phyloP scores from a whole-genome alignment of 1,140 invertebrate genomes.

The Galleria mellonella region DNA sequence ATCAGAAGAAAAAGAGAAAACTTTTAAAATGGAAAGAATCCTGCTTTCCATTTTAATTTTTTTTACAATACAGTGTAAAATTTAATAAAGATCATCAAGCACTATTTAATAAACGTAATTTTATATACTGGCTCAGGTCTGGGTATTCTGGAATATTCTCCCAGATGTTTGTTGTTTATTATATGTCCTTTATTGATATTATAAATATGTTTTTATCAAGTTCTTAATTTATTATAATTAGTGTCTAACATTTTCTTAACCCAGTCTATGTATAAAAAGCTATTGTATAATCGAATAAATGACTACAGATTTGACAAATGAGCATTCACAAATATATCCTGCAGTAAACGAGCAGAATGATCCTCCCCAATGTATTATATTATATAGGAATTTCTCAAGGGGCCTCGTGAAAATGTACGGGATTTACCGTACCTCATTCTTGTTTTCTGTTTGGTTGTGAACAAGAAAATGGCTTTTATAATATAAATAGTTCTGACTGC shows the following conservation, averaged over 20 bases:
- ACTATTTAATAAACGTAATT: too few relatives aligned
- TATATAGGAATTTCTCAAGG: conserved; percentile 61
- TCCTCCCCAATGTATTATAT: conserved; percentile 68
- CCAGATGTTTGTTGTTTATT: too few relatives aligned
- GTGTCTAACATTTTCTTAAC: conserved; percentile 17
- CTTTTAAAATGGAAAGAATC: too few relatives aligned
- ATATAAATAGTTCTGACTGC: conserved; percentile 3
- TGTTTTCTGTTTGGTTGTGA: conserved; percentile 31
- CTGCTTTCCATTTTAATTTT: too few relatives aligned
- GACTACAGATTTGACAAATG: conserved; percentile 72
- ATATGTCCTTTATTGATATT: too few relatives aligned
- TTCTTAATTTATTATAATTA: too few relatives aligned
- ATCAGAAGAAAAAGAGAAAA: too few relatives aligned
- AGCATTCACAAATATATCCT: conserved; percentile 66
- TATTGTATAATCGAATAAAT: conserved; percentile 70
- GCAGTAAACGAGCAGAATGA: conserved; percentile 65
- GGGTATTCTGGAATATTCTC: too few relatives aligned
- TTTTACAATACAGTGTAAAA: too few relatives aligned
- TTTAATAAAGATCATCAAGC: too few relatives aligned
- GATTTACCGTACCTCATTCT: conserved; percentile 47
- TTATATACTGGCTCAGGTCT: too few relatives aligned
- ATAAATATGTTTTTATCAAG: too few relatives aligned
- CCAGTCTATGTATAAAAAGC: conserved; percentile 37
- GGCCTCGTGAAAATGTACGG: conserved; percentile 52
- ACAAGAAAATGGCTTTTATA: conserved; percentile 19